Base-by-base conservation (phyloP, 2,113 vertebrate genomes). In the Actinemys pallida region DNA sequence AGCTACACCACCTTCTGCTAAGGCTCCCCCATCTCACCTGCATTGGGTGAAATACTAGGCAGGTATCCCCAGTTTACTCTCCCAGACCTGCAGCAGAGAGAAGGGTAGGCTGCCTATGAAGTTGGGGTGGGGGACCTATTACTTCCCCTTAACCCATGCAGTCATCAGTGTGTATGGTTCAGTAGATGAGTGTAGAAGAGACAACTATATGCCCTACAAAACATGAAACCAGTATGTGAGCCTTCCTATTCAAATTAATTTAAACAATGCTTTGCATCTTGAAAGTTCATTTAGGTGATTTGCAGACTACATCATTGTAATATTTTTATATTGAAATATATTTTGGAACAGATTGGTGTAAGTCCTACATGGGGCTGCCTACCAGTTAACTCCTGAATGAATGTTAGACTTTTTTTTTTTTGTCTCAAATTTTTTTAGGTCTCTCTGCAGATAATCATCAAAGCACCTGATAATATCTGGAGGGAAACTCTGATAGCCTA, bases 101-200 rank as follows among this genome's bases (percentile, higher is more conserved):
- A 39, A 72, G 65, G 19, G 65, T 39, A 72, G n/a, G 9, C 65
- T 72, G n/a, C 35, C 65, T 39, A 20, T 4, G 35, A 72, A 39
- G 65, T 22, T 72, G n/a, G 19, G 19, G 17, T 72, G 65, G 35
- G n/a, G n/a, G 17, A 72, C 19, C 65, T 19, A n/a, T 69, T 35
- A 65, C 31, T n/a, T 72, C 20, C 10, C n/a, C 65, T 72, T 72
- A 72, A 72, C n/a, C 19, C 65, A 39, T 10, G 19, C 19, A 39
- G 17, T 20, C 65, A 72, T 39, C 65, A 39, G 39, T n/a, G n/a
- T 90, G 88, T 93, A 81, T 78, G 82, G 86, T 84, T 83, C 87
- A 90, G 92, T 79, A 35, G 81, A 56, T 87, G 90, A 86, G 83
- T 87, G 80, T 76, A 93, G 86, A 88, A 87, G 83, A 87, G 85